phyloP scores from a whole-genome alignment of 2,113 vertebrate species.

The Rhea pennata region DNA sequence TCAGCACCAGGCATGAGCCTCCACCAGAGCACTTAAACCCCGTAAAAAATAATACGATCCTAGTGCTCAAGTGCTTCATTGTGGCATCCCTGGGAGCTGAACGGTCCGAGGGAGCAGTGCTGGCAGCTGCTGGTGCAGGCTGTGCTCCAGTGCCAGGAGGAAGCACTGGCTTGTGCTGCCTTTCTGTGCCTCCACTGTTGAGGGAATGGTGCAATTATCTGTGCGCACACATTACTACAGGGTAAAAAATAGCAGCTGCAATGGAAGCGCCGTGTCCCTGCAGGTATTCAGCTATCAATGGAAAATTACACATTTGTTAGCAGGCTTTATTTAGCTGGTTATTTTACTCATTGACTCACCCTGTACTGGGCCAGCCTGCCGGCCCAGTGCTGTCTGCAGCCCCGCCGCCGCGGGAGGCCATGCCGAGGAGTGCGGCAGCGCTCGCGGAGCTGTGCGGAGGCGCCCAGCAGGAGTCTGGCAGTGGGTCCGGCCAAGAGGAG shows the following conservation, averaged over 20 bases:
- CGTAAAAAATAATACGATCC: fast-evolving
- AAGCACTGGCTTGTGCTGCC: background rate
- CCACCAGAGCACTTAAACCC: background rate
- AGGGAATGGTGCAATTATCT: constrained; percentile 27
- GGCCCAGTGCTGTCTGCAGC: background rate
- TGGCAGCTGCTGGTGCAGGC: background rate
- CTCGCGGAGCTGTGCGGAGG: background rate
- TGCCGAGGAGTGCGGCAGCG: too few species aligned
- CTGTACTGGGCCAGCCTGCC: background rate
- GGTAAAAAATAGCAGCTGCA: constrained; percentile 36
- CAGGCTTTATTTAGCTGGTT: background rate
- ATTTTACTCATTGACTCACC: background rate
- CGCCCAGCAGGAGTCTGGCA: background rate
- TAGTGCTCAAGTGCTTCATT: too few species aligned
- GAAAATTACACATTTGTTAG: constrained; percentile 40
- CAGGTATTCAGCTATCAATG: background rate
- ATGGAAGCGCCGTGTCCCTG: background rate
- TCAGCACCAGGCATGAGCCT: fast-evolving
- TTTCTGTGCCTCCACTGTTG: background rate
- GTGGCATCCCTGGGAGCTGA: background rate
- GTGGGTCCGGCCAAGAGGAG: too few species aligned
- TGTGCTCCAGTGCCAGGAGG: background rate
- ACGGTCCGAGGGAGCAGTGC: background rate
- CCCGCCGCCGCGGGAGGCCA: too few species aligned
- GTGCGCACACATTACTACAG: background rate